phyloP scores from a whole-genome alignment of 2,888 invertebrate species.

The Nezara viridula region DNA sequence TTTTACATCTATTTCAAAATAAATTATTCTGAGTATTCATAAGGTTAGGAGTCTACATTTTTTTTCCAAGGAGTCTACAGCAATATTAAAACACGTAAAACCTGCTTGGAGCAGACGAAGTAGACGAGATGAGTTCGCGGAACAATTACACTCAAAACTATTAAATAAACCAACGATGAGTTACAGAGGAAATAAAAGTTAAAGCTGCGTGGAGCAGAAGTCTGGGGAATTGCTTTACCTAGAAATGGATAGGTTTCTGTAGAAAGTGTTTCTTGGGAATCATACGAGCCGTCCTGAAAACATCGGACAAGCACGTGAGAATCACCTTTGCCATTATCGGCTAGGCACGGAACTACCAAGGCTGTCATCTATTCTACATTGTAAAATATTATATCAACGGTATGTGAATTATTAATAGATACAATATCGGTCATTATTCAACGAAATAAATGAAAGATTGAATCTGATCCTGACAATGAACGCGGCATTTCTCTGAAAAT shows the following conservation, averaged over 20 bases:
- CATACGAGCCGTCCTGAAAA: slow-evolving; percentile 40
- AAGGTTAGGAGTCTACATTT: too few relatives aligned
- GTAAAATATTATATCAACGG: neutral
- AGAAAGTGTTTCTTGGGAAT: slow-evolving; percentile 53
- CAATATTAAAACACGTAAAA: neutral
- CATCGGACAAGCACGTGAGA: slow-evolving; percentile 29
- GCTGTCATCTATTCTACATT: neutral
- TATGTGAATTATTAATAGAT: neutral
- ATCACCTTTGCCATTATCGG: slow-evolving; percentile 49
- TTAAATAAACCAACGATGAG: slow-evolving; percentile 45
- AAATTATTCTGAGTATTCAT: too few relatives aligned
- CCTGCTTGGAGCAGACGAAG: neutral
- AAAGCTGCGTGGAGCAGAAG: slow-evolving; percentile 23
- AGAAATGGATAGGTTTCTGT: slow-evolving; percentile 53
- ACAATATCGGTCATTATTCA: neutral
- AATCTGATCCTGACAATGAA: neutral
- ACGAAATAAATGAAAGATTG: neutral
- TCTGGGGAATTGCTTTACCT: slow-evolving; percentile 51
- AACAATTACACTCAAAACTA: slow-evolving; percentile 41
- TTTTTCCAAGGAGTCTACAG: neutral
- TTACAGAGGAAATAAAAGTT: slow-evolving; percentile 42
- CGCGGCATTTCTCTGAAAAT: neutral
- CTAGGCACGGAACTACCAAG: slow-evolving; percentile 10
- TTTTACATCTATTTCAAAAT: too few relatives aligned
- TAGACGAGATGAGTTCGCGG: neutral